Conservation (phyloP, 2,888 invertebrate genomes). For the Tenodera sinensis region DNA sequence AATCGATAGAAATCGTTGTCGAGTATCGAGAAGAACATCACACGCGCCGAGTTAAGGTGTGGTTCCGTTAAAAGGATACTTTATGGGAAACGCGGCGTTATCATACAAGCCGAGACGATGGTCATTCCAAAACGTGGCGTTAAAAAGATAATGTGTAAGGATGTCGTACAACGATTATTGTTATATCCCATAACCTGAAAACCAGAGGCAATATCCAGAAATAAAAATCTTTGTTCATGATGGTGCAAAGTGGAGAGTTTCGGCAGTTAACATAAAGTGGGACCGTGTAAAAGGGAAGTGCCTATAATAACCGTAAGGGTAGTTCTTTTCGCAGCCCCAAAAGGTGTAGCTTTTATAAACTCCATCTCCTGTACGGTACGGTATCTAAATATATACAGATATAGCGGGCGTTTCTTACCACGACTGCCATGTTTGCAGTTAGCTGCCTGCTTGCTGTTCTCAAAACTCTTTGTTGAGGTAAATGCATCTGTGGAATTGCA, state of each 20-base stretch:
- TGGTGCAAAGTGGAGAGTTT: background rate
- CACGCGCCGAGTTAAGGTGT: too few relatives aligned
- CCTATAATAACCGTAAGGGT: background rate
- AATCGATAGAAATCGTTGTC: too few relatives aligned
- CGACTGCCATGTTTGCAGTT: background rate
- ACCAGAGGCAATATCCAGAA: background rate
- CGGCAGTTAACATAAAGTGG: background rate
- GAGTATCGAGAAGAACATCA: too few relatives aligned
- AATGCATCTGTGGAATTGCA: too few relatives aligned
- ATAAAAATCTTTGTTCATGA: background rate
- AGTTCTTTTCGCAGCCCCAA: background rate
- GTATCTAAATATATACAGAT: background rate
- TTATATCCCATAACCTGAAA: background rate
- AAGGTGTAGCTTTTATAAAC: background rate
- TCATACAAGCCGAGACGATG: background rate
- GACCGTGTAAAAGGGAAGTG: background rate
- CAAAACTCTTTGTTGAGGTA: background rate
- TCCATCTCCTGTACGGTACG: too few relatives aligned
- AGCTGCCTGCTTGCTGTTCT: too few relatives aligned
- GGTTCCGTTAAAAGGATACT: background rate
- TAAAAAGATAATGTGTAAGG: background rate
- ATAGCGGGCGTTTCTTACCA: background rate
- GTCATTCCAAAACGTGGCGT: background rate
- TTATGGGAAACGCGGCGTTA: background rate
- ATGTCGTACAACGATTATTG: background rate